These are phyloP conservation scores for Drosophila algonquin DNA, from an alignment of 2,888 invertebrate genomes.

Conservation along the genomic window DNA sequence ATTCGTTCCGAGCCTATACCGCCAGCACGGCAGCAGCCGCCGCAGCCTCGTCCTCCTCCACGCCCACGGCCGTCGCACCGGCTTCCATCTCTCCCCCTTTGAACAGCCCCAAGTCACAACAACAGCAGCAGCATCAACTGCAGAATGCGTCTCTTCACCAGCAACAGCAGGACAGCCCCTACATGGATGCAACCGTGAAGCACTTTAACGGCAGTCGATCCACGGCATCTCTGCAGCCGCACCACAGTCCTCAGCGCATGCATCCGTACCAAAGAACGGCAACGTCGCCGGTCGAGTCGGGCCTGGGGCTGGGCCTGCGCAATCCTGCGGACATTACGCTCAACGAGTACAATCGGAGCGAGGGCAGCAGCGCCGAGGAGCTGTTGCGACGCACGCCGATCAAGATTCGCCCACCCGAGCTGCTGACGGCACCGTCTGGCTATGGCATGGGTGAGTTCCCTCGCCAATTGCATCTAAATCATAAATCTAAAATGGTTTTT, in stretches of 20 bases:
- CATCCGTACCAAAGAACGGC: slow-evolving; percentile 72
- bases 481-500: background rate
- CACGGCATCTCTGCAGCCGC: slow-evolving; percentile 56
- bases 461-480: background rate
- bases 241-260: slow-evolving; percentile 64
- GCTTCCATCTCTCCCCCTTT: slow-evolving; percentile 62
- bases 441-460: slow-evolving; percentile 72
- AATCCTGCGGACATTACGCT: slow-evolving; percentile 83
- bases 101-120: slow-evolving; percentile 67
- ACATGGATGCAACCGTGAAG: slow-evolving; percentile 56
- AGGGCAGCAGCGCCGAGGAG: slow-evolving; percentile 76
- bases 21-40: slow-evolving; percentile 24
- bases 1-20: slow-evolving; percentile 62
- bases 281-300: slow-evolving; percentile 53
- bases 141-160: slow-evolving; percentile 27
- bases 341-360: slow-evolving; percentile 83
- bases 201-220: slow-evolving; percentile 58
- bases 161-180: slow-evolving; percentile 41
- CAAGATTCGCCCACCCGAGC: slow-evolving; percentile 79
- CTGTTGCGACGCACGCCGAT: slow-evolving; percentile 79
- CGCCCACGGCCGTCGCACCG: slow-evolving; percentile 40
- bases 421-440: slow-evolving; percentile 52
- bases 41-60: slow-evolving; percentile 40
- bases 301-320: slow-evolving; percentile 60
- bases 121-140: slow-evolving; percentile 25